Evolutionary conservation across 1,140 invertebrate species (phyloP).

Genomic region (Lepeophtheirus salmonis): DNA sequence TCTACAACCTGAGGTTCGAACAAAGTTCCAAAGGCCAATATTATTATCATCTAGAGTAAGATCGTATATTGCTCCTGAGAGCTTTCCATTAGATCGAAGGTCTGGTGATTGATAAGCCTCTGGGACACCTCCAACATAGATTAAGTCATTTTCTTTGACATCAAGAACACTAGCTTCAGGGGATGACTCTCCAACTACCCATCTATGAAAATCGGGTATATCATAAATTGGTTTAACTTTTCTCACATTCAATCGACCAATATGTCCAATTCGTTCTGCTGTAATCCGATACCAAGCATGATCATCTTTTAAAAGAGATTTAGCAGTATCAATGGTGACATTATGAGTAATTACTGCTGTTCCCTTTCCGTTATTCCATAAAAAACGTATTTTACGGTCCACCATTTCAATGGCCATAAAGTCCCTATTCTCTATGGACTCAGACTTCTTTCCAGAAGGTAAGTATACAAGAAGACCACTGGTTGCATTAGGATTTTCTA

Average conservation of each 20-base stretch:
- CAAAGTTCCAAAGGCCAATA: slow-evolving; percentile 75
- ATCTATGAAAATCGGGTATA: slow-evolving; percentile 19
- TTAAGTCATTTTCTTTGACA: slow-evolving; percentile 10
- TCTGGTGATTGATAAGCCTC: slow-evolving; percentile 3
- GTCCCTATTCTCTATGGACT: slow-evolving; percentile 32
- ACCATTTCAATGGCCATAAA: slow-evolving; percentile 59
- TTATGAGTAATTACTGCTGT: slow-evolving; percentile 42
- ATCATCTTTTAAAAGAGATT: slow-evolving; percentile 38
- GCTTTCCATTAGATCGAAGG: slow-evolving; percentile 20
- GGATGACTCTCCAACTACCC: slow-evolving; percentile 21
- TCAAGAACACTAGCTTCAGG: slow-evolving; percentile 22
- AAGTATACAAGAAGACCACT: slow-evolving; percentile 47
- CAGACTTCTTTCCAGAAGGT: slow-evolving; percentile 36
- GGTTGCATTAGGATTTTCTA: slow-evolving; percentile 31
- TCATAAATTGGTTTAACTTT: slow-evolving; percentile 25
- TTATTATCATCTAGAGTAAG: slow-evolving; percentile 50
- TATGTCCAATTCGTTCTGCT: slow-evolving; percentile 38
- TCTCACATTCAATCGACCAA: slow-evolving; percentile 36
- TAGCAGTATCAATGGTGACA: slow-evolving; percentile 31
- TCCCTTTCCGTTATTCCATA: slow-evolving; percentile 56
- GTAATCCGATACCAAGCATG: slow-evolving; percentile 51
- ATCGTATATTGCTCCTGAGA: slow-evolving; percentile 53
- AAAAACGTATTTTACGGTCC: slow-evolving; percentile 46
- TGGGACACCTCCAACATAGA: slow-evolving; percentile 19
- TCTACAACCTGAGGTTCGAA: slow-evolving; percentile 36